phyloP scores from a whole-genome alignment of 2,113 vertebrate species.

The Spea bombifrons region DNA sequence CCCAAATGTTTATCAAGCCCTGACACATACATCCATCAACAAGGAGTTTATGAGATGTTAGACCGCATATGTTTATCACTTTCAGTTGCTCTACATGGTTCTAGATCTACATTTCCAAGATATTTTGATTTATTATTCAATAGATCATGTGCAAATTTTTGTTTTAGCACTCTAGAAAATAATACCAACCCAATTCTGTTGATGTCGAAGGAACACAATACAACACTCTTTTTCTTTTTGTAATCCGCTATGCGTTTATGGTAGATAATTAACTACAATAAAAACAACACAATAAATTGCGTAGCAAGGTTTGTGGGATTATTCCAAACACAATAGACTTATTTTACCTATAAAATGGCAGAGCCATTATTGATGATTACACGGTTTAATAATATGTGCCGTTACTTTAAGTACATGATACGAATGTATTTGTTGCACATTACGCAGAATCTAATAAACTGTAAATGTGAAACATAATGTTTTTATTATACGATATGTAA shows the following conservation, averaged over 20 bases:
- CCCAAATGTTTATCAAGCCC: background rate
- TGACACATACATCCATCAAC: background rate
- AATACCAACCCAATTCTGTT: conserved; percentile 14
- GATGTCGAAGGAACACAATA: background rate
- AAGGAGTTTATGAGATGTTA: background rate
- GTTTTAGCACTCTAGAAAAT: background rate
- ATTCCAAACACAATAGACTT: background rate
- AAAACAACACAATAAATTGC: conserved; percentile 10
- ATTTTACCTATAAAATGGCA: background rate
- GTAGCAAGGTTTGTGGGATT: background rate
- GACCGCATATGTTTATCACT: background rate
- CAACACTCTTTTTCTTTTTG: background rate
- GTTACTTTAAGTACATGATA: conserved; percentile 30
- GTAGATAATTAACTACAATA: conserved; percentile 18
- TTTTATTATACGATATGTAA: conserved; percentile 46
- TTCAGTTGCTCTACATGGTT: background rate
- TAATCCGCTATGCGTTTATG: background rate
- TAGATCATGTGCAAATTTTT: background rate
- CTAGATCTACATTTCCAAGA: conserved; percentile 3
- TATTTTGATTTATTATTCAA: conserved; percentile 1
- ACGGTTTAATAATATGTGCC: conserved; percentile 28
- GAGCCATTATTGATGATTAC: conserved; percentile 34
- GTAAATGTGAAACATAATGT: conserved; percentile 34
- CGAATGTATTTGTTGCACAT: conserved; percentile 11
- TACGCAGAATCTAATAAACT: conserved; percentile 35